These are phyloP conservation scores for Catostomus latipinnis DNA, from an alignment of 2,797 vertebrate species.

Conservation along the genomic window DNA sequence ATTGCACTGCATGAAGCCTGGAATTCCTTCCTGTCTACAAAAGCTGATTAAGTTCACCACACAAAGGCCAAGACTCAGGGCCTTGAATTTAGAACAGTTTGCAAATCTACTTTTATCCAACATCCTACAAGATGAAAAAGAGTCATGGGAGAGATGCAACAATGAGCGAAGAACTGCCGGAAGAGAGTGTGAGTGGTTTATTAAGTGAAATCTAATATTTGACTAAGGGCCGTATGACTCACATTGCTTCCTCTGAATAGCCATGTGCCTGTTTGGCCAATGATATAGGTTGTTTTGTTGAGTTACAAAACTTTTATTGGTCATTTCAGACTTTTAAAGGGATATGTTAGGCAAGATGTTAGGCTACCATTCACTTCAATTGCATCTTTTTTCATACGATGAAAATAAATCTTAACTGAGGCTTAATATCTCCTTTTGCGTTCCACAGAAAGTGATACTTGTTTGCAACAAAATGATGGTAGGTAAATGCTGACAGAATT, in stretches of 20 bases:
- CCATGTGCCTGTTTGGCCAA: constrained; percentile 23
- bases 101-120: constrained; percentile 67
- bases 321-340: neutral
- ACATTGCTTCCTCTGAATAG: constrained; percentile 17
- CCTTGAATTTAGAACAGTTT: constrained; percentile 52
- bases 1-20: constrained; percentile 55
- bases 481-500: no score
- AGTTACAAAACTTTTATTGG: constrained; percentile 11
- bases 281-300: constrained; percentile 29
- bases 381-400: no score
- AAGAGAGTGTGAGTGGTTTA: constrained; percentile 58
- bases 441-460: no score
- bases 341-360: no score
- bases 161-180: constrained; percentile 4
- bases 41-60: constrained; percentile 67
- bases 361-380: no score
- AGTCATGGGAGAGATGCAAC: constrained; percentile 30
- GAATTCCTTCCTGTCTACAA: constrained; percentile 64
- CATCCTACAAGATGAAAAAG: constrained; percentile 65
- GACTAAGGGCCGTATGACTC: constrained; percentile 21
- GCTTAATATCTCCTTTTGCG: no score
- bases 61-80: constrained; percentile 60
- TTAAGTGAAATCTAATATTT: constrained; percentile 56
- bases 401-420: no score
- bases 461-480: no score